Evolutionary conservation across 2,113 vertebrate genomes (phyloP), one percentile per base, ranked within the genome.

Genomic region (Megaptera novaeangliae): DNA sequence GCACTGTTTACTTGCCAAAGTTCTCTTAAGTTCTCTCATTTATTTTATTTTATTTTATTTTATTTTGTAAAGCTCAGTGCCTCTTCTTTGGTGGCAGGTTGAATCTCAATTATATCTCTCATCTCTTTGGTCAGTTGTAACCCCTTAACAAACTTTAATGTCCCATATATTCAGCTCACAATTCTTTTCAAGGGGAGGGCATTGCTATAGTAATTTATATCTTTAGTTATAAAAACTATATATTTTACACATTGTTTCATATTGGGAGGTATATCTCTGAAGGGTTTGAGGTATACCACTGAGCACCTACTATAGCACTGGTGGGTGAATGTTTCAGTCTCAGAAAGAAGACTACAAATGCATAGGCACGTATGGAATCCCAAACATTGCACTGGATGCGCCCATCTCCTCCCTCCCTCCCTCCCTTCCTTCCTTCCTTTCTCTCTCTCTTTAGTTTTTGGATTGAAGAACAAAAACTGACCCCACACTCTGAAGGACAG

Each of bases 371-470:
- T 25, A 46, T 18, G 74, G 23, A 69, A 52, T 61, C 13, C 25
- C 57, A 41, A 44, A 68, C 10, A 44, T 0, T 23, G 27, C 15
- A 68, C 0, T 23, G 17, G 2, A 41, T 49, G 3, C 55, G 63
- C 44, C 4, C 3, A 31, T 44, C 29, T 18, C 8, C 21, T 18
- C 17, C 10, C 15, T 49, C 17, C 1, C 0, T 27, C 27, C 9
- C 0, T 23, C 0, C 34, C 15, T 21, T 0, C 23, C 13, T 25
- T 3, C 31, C 0, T 69, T 10, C 17, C 14, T 34, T 18, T 6
- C 36, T 9, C 44, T 41, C 31, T 44, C 44, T 44, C 6, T 63
- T 59, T 31, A 27, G 61, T 74, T 75, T 80, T 77, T 61, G 64
- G 6, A 59, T n/a, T 80, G 31, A 46, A 91, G 13, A 87, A 82